Evolutionary conservation across 2,113 vertebrate genomes (phyloP).

Genomic region (Sapayoa aenigma): DNA sequence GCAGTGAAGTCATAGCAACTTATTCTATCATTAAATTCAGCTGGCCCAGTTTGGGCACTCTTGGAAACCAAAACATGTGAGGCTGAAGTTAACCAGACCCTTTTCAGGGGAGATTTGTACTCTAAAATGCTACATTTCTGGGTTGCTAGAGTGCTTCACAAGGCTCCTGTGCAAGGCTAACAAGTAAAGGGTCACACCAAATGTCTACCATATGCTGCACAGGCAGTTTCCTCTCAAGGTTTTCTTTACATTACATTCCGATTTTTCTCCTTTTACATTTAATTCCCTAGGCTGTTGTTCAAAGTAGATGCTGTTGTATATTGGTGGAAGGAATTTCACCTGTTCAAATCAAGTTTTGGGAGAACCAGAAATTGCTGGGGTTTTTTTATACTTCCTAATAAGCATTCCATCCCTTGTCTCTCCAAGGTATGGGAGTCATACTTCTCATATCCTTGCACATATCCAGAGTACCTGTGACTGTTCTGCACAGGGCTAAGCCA

Average conservation of each 20-base stretch:
- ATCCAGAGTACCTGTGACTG: neutral
- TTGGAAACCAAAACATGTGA: neutral
- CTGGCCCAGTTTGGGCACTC: neutral
- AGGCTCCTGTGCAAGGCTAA: conserved; percentile 59
- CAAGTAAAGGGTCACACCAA: conserved; percentile 61
- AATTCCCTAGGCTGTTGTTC: neutral
- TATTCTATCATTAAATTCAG: neutral
- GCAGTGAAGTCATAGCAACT: neutral
- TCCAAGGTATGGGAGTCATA: neutral
- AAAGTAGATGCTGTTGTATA: neutral
- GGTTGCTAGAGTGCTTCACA: conserved; percentile 47
- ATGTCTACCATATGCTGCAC: conserved; percentile 59
- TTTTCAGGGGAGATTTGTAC: neutral
- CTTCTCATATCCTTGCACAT: neutral
- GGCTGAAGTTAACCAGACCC: conserved; percentile 27
- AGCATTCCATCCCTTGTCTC: neutral
- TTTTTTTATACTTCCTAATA: neutral
- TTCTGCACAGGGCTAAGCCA: neutral
- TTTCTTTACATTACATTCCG: conserved; percentile 23
- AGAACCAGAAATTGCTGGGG: neutral
- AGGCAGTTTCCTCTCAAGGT: conserved; percentile 49
- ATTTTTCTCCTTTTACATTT: conserved; percentile 20
- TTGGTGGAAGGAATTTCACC: neutral
- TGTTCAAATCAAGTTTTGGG: neutral
- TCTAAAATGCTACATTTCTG: neutral